phyloP scores from a whole-genome alignment of 2,113 vertebrate species.

The Hypanus sabinus region DNA sequence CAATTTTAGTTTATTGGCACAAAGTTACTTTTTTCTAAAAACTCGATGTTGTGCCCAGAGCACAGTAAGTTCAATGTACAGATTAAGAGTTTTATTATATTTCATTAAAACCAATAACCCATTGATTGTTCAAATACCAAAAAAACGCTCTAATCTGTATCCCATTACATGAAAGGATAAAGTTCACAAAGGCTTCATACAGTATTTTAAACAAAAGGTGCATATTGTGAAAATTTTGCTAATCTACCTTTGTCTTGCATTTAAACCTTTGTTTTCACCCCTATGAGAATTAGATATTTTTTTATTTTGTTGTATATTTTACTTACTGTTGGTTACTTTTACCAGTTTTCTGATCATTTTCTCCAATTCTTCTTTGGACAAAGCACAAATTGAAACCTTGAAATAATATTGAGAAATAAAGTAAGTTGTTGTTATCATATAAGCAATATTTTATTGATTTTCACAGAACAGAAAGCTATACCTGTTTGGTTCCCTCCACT shows the following conservation, averaged over 20 bases:
- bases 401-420: background rate
- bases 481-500: constrained; percentile 52
- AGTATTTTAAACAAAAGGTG: background rate
- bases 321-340: constrained; percentile 64
- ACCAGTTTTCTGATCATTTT: constrained; percentile 68
- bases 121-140: background rate
- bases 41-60: too few relatives aligned
- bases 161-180: background rate
- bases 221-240: background rate
- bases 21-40: too few relatives aligned
- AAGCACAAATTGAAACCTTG: constrained; percentile 67
- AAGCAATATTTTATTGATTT: background rate
- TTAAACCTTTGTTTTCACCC: background rate
- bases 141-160: background rate
- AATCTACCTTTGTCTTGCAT: background rate
- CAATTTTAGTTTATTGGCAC: too few relatives aligned
- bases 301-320: background rate
- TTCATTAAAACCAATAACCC: too few relatives aligned
- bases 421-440: background rate
- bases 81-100: too few relatives aligned
- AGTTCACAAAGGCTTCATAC: background rate
- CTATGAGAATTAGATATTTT: background rate
- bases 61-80: too few relatives aligned
- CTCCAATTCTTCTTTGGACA: constrained; percentile 64
- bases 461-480: constrained; percentile 41